These are phyloP conservation scores for Creontiades dilutus DNA, from an alignment of 2,888 invertebrate species.

Conservation along the genomic window DNA sequence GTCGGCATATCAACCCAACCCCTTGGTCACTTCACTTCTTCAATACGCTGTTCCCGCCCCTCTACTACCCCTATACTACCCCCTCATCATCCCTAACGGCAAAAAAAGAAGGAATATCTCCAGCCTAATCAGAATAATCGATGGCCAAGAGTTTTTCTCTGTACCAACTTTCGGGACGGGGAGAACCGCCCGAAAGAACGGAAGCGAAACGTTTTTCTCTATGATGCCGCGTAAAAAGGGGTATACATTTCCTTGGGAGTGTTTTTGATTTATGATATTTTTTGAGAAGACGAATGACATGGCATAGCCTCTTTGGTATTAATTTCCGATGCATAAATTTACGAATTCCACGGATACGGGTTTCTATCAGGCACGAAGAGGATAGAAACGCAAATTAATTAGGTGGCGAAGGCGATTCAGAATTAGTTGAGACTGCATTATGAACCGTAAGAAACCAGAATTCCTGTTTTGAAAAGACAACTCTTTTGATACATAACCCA, in stretches of 20 bases:
- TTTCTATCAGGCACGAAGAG: too few species aligned
- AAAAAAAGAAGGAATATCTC: conserved; percentile 12
- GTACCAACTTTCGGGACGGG: neutral
- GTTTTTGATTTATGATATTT: neutral
- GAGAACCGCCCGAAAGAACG: neutral
- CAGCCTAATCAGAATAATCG: conserved; percentile 57
- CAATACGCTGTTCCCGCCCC: conserved; percentile 11
- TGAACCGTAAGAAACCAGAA: too few species aligned
- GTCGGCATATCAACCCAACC: conserved; percentile 52
- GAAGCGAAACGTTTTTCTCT: neutral
- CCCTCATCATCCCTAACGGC: neutral
- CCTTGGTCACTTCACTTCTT: conserved; percentile 51
- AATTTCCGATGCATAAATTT: neutral
- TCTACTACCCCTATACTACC: neutral
- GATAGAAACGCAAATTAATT: too few species aligned
- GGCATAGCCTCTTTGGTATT: neutral
- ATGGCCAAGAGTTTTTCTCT: conserved; percentile 39
- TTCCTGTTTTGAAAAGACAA: too few species aligned
- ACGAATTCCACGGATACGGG: too few species aligned
- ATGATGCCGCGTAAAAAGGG: neutral
- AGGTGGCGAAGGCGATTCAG: too few species aligned
- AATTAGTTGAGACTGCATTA: too few species aligned
- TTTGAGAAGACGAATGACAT: neutral
- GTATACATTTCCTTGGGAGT: neutral
- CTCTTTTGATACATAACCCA: too few species aligned